Evolutionary conservation across 2,113 vertebrate genomes (phyloP).

Genomic region (Sterna hirundo): DNA sequence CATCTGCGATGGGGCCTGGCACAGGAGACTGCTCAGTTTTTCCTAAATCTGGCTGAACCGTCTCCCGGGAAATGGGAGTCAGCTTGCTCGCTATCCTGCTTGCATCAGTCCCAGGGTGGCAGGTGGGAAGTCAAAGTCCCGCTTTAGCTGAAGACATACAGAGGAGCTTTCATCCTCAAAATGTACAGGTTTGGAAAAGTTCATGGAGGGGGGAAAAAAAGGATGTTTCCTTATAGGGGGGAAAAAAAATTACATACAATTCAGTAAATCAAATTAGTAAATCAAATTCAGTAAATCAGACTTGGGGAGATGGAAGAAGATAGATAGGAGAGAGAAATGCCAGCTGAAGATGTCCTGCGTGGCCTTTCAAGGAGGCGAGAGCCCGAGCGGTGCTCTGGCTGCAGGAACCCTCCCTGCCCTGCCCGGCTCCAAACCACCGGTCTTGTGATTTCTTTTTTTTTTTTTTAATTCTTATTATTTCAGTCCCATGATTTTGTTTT

Average conservation of each 20-base stretch:
- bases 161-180: background rate
- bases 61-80: slow-evolving; percentile 11
- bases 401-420: background rate
- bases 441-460: slow-evolving; percentile 30
- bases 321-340: background rate
- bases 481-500: slow-evolving; percentile 63
- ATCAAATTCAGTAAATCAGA: background rate
- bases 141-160: background rate
- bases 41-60: slow-evolving; percentile 27
- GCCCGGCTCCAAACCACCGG: background rate
- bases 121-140: slow-evolving; percentile 15
- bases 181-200: background rate
- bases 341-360: background rate
- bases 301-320: background rate
- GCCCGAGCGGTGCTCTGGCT: background rate
- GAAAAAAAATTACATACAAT: background rate
- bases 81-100: background rate
- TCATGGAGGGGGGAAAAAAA: background rate
- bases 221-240: background rate
- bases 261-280: background rate
- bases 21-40: slow-evolving; percentile 45
- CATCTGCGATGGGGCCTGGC: slow-evolving; percentile 57
- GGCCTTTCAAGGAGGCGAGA: background rate
- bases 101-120: background rate
- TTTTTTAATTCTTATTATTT: slow-evolving; percentile 21